Base-by-base conservation (phyloP, 2,888 invertebrate species). In the Panopea generosa region DNA sequence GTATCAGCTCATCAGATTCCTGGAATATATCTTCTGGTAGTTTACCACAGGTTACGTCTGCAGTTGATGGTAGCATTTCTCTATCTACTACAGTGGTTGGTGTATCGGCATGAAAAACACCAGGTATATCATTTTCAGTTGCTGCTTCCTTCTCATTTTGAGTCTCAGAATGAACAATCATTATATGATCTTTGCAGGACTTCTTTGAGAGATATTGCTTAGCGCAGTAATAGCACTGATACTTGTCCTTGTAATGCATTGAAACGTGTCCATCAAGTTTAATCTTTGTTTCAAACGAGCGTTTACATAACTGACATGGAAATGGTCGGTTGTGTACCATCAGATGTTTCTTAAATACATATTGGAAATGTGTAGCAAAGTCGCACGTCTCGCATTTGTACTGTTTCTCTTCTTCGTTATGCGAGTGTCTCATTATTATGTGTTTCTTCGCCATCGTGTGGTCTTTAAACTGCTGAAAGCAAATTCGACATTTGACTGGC, bases 191-290 rank as follows among this genome's bases (percentile, higher is more conserved):
- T n/a, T 29, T 29, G 29, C 61, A 61, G 6, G 45, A 18, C 11
- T 61, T 27, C 33, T 22, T 61, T 16, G 61, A 20, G 2, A 33
- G n/a, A 20, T 47, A 61, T 18, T 14, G 27, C 27, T 61, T 26
- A 22, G 49, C 7, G 18, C 61, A 61, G 18, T 61, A 61, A 27
- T 18, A 61, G 20, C 61, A 61, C 49, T 61, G 61, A 20, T 49
- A 61, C 9, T 22, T 47, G 3, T 47, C 61, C 18, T 49, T 61
- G 18, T 26, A 18, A 20, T 61, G 61, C 9, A 7, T 14, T 26
- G 49, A 1, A 14, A 29, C 1, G 29, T 61, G 61, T 4, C 49
- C 49, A 2, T 47, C 27, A 1, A 61, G 33, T 16, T 47, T 49
- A 9, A 18, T 1, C 29, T 49, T 29, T 2, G 47, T 49, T n/a